Evolutionary conservation across 2,797 vertebrate species (phyloP), one percentile per base, ranked within the genome.

Genomic region (Cossypha caffra): DNA sequence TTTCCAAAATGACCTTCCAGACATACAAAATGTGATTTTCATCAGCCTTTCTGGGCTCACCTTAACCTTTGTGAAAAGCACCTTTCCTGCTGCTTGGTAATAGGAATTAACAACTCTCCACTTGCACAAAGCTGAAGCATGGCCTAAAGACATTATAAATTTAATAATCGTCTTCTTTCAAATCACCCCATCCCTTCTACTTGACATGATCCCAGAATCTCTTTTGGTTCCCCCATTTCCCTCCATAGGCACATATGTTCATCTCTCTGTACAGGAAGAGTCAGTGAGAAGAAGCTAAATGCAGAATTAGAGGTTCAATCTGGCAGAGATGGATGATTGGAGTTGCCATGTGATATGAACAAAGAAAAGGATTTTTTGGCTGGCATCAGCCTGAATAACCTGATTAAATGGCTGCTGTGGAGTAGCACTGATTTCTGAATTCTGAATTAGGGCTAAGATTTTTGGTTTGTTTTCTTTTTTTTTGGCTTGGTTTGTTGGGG

Each of bases 1-100:
- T 87, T 95, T 91, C 55, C 55, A 89, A 93, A 79, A 25, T 80
- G 78, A 92, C 84, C 64, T 95, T 83, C 84, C 37, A 85, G 93
- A 85, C 18, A 43, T 51, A 20, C 3, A 82, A 48, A 89, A 92
- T 71, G 51, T 42, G 74, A 84, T 87, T 93, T 92, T 93, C 37
- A 50, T 71, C 63, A 89, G 0, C 77, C 71, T 82, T 91, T 79
- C 45, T 38, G 13, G 23, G 26, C 9, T 95, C 24, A 42, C 52
- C 59, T 91, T 89, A 77, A 79, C 71, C 84, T 89, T 96, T 92
- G 37, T 73, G 76, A 76, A 80, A 69, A 74, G 5, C 24, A 45
- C 10, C 35, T 84, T 85, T 87, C 47, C 55, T 85, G 9, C 24
- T 89, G 40, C 21, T 52, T 74, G 29, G n/a, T 92, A 89, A 89